Base-by-base conservation (phyloP, 2,888 invertebrate genomes). In the Eilema depressum region DNA sequence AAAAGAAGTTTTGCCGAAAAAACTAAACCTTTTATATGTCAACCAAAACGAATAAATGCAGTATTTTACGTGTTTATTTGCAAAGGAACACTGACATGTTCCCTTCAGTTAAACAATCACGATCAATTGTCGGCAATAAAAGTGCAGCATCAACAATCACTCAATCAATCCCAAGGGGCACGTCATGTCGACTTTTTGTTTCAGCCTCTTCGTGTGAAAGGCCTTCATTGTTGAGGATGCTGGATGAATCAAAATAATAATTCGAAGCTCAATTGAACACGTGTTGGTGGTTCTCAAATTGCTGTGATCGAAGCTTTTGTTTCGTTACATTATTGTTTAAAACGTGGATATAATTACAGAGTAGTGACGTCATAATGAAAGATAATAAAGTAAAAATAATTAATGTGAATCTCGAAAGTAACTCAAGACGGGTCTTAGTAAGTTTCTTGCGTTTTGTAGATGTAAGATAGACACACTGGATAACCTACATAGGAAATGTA, bases 61-160 rank as follows among this genome's bases (percentile, higher is more conserved):
- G 56, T 28, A 23, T 56, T 56, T 72, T 57, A 41, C 41, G 69
- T 70, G 78, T 82, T 82, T 73, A 73, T 83, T 82, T 69, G 79
- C 77, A 73, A 78, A 80, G 80, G 81, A 79, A 77, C 77, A 76
- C 79, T 78, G 78, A 79, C 76, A 82, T 75, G 82, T 82, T 84
- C 85, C 85, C 85, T 81, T 79, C 81, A 71, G 79, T 77, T 73
- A 78, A 83, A 79, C 86, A 89, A 92, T 92, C 91, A 89, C 85
- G 78, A 85, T 83, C 92, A 93, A 93, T 93, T 93, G 92, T 87
- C 83, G 80, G 87, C 88, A 91, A 93, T 92, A 88, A 91, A 89
- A 88, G 85, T 85, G 86, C 86, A 86, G 84, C 85, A 85, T 81
- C 86, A 86, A 86, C 88, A 86, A 88, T 85, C 87, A 84, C 85